Base-by-base conservation (phyloP, 2,888 invertebrate species). In the Amiota minor region DNA sequence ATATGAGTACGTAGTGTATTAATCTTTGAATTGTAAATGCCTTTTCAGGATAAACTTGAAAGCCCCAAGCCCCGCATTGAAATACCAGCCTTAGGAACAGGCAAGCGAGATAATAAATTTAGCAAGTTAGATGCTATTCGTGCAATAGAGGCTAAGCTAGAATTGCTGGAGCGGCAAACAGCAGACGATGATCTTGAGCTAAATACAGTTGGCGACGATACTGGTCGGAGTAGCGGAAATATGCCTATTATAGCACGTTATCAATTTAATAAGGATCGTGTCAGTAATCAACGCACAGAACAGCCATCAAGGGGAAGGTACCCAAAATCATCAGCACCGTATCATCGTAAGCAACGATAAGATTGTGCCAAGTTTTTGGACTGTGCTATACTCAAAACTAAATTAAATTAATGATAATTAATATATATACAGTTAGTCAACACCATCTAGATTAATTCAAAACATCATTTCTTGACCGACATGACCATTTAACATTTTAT, bases 71-170 rank as follows among this genome's bases (percentile, higher is more conserved):
- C 93, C 53, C 93, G 94, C 86, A 90, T 96, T 56, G 93, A 94
- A 70, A 95, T 96, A 79, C 94, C 96, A 35, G 96, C 93, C 0
- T 87, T 96, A 76, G 94, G 94, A 0, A 94, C 95, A 70, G 91
- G 92, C 0, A 91, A 87, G 49, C 87, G 91, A 62, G 91, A 93
- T 84, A 83, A 91, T 1, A 94, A 93, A 89, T 90, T 93, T 2
- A 96, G 96, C 87, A 93, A 94, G 82, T 93, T 94, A 85, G 93
- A 94, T 10, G 95, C 96, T 72, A 97, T 97, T 79, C 95, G 95
- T 86, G 96, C 96, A 0, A 97, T 97, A 75, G 96, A 97, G 88
- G 95, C 95, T 0, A 97, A 97, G 89, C 90, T 97, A 1, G 95
- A 95, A 85, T 90, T 94, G 88, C 94, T 97, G 93, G 94, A 95